Base-by-base conservation (phyloP, 2,113 vertebrate species). In the Pyxicephalus adspersus region DNA sequence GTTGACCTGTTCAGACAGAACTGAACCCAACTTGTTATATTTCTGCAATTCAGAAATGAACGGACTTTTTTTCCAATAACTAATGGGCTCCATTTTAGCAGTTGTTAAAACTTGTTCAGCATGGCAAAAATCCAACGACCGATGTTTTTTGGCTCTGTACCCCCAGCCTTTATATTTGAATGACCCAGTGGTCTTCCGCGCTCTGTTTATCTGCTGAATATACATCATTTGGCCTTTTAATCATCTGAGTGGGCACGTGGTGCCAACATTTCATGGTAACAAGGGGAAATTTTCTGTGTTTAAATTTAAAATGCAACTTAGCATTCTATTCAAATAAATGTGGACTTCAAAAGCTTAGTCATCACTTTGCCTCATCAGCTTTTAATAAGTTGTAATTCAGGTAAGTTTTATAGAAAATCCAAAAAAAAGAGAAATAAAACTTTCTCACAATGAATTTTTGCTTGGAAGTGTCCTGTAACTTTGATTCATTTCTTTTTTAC, bases 401-500 rank as follows among this genome's bases (percentile, higher is more conserved):
- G 38, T 17, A 71, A 71, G 20, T 29, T 25, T 28, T 57, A 31
- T 54, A 31, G 38, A 54, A 52, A 31, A 38, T 16, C 54, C 31
- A 80, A 31, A 45, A 38, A 9, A 45, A 45, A 45, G n/a, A n/a
- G n/a, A n/a, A 45, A 45, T 28, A 34, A 19, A 80, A 71, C 38
- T 72, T 80, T 66, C 34, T 52, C 18, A 29, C 64, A 58, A 73
- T 51, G 19, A 22, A 23, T 72, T 71, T 80, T 57, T 22, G 57
- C 66, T 52, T 20, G 20, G 28, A 64, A 29, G 18, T 64, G 26
- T 63, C 45, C 25, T 63, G 57, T 31, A 29, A 54, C 31, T 65
- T 81, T 74, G 50, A 81, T 45, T 81, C 20, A 22, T 74, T 73
- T 63, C 38, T 45, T 73, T 61, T 77, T 68, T 67, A 58, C 76